phyloP scores from a whole-genome alignment of 2,797 vertebrate genomes.

The Dicrostonyx torquatus region DNA sequence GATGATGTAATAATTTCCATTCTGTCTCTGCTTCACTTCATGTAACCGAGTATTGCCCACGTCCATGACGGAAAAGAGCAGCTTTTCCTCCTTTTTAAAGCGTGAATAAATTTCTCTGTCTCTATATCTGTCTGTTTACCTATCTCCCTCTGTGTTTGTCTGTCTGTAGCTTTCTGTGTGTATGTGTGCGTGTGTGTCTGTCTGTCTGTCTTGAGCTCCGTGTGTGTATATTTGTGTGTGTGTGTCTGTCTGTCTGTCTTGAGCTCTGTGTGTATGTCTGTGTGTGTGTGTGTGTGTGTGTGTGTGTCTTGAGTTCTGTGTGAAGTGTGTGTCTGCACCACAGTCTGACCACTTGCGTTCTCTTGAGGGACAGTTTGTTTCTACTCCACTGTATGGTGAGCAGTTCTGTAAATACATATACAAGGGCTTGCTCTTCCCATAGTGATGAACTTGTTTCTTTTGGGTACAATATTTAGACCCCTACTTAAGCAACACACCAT shows the following conservation, averaged over 20 bases:
- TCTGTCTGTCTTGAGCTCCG: not conserved
- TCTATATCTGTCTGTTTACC: not conserved
- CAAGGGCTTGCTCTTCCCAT: fast-evolving
- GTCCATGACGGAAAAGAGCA: not conserved
- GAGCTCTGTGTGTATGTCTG: not conserved
- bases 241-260: not conserved
- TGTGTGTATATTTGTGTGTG: not conserved
- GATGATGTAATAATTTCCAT: not conserved
- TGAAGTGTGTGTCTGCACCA: not conserved
- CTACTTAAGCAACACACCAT: not conserved
- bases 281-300: not conserved
- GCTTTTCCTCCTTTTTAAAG: not conserved
- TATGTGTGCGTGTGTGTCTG: not conserved
- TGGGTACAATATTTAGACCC: not conserved
- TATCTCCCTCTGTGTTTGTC: not conserved
- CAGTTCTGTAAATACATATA: not conserved
- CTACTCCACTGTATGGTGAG: not conserved
- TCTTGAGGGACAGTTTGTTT: not conserved
- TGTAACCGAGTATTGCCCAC: too few species aligned
- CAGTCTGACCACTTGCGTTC: not conserved
- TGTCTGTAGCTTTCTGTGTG: not conserved
- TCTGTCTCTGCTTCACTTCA: not conserved
- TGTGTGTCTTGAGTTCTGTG: not conserved
- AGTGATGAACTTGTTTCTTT: not conserved
- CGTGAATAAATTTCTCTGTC: not conserved